Evolutionary conservation across 92 coral and sea anemone genomes (phyloP), one percentile per base, ranked within the genome.

Genomic region (Plumapathes pennacea): DNA sequence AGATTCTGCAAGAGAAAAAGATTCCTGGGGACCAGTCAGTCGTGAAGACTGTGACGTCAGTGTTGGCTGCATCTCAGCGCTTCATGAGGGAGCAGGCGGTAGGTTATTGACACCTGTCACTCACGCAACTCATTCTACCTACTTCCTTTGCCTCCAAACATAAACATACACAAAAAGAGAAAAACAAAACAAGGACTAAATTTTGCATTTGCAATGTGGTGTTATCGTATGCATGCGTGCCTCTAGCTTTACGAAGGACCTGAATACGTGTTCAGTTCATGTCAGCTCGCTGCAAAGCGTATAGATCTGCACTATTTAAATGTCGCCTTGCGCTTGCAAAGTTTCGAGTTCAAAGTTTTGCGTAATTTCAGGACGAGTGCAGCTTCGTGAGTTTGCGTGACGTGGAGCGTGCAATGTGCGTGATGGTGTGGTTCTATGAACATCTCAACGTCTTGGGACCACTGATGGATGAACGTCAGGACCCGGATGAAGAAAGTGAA

Each of bases 331-430:
- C n/a, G 27, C 23, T 6, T 19, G 57, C 4, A 28, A 50, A 3
- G 2, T 15, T 50, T 5, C 37, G 14, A 2, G 4, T 50, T 50
- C 17, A 4, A 49, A 4, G 7, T 34, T 40, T 45, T 17, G 27
- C 26, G 6, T 38, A 1, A 36, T 39, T 44, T 23, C 63, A 89
- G 97, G 82, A 89, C 37, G 97, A 89, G 38, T 89, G 94, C 46
- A 89, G 97, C 64, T 89, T 89, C 40, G 97, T 89, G 37, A 89
- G 97, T 33, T 77, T 89, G 57, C 97, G 97, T 41, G 97, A 89
- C 43, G 97, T 89, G 3, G 97, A 89, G 46, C 88, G 97, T 15
- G 83, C 97, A 17, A 85, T 89, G 97, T 76, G 58, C 22, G 97
- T 89, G 21, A 76, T 85, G 86, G 77, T 74, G 7, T 89, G 94